Conservation (phyloP, 2,888 invertebrate genomes). For the Hymenopus coronatus region DNA sequence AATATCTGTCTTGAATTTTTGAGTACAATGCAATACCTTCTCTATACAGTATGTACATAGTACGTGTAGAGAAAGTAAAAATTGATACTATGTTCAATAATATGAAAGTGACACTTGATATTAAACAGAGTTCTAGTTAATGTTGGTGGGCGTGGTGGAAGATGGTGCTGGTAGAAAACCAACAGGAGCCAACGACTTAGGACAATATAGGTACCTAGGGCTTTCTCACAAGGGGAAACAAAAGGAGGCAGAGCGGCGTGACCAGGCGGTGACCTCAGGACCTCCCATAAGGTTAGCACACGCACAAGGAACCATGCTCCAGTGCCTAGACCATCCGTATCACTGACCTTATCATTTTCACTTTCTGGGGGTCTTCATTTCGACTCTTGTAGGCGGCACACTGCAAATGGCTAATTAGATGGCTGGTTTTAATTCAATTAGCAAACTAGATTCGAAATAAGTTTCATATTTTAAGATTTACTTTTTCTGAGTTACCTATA, state of each 20-base stretch:
- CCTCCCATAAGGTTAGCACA: not conserved
- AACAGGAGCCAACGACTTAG: not conserved
- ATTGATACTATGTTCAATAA: too few species aligned
- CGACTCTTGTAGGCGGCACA: not conserved
- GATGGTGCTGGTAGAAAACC: not conserved
- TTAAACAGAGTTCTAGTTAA: too few species aligned
- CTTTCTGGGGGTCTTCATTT: not conserved
- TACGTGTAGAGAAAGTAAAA: too few species aligned
- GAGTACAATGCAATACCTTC: too few species aligned
- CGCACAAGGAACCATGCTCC: conserved; percentile 8
- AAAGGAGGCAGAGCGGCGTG: not conserved
- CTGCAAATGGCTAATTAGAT: too few species aligned
- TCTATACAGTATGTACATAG: too few species aligned
- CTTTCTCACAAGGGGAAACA: not conserved
- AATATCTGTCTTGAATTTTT: too few species aligned
- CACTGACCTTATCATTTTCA: not conserved
- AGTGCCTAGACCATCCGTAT: not conserved
- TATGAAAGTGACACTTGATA: too few species aligned
- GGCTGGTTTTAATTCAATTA: too few species aligned
- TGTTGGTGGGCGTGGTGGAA: not conserved
- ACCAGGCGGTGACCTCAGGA: not conserved
- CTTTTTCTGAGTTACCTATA: too few species aligned
- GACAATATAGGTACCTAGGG: not conserved
- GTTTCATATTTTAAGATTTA: too few species aligned
- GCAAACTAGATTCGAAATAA: too few species aligned